Base-by-base conservation (phyloP, 30 jellyfish, hydroid and myxozoan genomes). In the Aurelia aurita complex sp. Pacific region DNA sequence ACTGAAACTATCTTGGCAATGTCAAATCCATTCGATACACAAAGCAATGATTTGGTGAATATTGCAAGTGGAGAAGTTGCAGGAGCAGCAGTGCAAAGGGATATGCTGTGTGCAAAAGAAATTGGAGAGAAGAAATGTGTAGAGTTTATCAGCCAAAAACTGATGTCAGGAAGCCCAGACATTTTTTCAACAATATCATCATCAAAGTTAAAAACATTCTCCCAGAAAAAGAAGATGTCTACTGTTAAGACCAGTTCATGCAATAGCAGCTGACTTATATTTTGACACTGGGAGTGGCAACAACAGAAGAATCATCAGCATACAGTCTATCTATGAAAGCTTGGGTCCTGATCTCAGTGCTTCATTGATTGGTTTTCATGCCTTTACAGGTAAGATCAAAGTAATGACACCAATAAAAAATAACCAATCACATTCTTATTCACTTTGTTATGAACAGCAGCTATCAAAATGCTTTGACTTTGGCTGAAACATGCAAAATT, bases 31-130 rank as follows among this genome's bases (percentile, higher is more conserved):
- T 85, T 76, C 57, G 76, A 76, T 38, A 65, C 63, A 33, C 69
- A 64, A 15, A 23, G 32, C 32, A 55, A 65, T 8, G 65, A 74
- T 13, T 73, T 85, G 11, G 89, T 85, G 38, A 64, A 85, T 64
- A 40, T 74, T 16, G 35, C 89, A 9, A 74, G 89, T 67, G 94
- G 94, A 33, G 82, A 14, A 85, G 75, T 85, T 16, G 94, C 83
- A 63, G 33, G 13, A 65, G 54, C 53, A 4, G 61, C 15, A 17
- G 82, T 76, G 29, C 38, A 15, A 51, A 50, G 76, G 35, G 94
- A 76, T 65, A 64, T 85, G 66, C 83, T 61, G 57, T 34, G 32
- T 10, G 80, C 87, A 17, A 35, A 54, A 52, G 64, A 70, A 15
- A 55, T n/a, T 16, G 94, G 94, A 40, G 94, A 85, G 61, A 76